Conservation (phyloP, 2,888 invertebrate species). For the Chirona hameri region DNA sequence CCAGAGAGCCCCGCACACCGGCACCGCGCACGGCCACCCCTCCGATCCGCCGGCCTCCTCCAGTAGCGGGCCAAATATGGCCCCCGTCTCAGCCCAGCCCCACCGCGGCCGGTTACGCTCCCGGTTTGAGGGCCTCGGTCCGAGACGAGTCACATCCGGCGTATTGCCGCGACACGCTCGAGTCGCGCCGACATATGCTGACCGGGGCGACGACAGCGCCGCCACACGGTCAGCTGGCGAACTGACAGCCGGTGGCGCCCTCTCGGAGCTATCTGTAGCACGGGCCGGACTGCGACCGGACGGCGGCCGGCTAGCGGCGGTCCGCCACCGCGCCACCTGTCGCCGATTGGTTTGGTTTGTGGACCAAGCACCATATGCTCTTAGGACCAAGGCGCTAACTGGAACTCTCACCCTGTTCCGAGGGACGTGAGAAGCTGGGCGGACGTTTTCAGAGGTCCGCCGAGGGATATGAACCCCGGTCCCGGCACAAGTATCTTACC, state of each 20-base stretch:
- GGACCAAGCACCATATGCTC: no score
- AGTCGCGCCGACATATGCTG: slow-evolving; percentile 31
- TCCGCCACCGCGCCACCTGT: not conserved
- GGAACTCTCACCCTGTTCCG: no score
- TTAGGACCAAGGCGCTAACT: no score
- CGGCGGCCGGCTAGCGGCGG: not conserved
- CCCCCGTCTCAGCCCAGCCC: not conserved
- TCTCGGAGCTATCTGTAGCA: slow-evolving; percentile 34
- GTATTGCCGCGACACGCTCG: not conserved
- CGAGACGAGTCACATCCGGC: not conserved
- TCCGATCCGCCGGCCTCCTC: no score
- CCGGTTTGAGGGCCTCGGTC: not conserved
- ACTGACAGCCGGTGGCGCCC: slow-evolving; percentile 29
- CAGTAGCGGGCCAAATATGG: not conserved
- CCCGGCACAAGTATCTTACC: no score
- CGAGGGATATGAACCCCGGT: no score
- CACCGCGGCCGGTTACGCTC: not conserved
- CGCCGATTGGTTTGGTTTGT: no score
- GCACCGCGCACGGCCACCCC: no score
- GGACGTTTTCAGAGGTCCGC: no score
- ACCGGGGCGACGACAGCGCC: slow-evolving; percentile 30
- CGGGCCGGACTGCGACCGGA: slow-evolving; percentile 13
- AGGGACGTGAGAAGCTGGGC: no score
- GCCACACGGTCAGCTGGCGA: slow-evolving; percentile 31
- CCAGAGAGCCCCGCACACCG: no score